Evolutionary conservation across 2,113 vertebrate species (phyloP).

Genomic region (Pipa parva): DNA sequence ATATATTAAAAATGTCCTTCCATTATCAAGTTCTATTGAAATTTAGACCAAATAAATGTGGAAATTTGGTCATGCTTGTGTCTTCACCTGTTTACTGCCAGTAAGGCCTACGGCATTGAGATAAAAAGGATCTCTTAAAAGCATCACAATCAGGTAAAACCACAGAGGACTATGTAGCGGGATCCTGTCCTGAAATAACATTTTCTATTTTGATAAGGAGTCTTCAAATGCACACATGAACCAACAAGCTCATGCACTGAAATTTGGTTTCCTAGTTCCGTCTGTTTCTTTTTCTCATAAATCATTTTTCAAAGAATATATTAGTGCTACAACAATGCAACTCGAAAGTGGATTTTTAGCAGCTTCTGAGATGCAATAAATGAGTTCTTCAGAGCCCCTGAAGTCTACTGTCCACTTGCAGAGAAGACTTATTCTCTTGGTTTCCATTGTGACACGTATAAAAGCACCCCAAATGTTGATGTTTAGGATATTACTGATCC

Average conservation of each 20-base stretch:
- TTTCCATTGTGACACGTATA: constrained; percentile 50
- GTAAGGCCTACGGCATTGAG: constrained; percentile 72
- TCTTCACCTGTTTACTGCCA: constrained; percentile 68
- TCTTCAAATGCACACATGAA: constrained; percentile 67
- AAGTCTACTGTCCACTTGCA: constrained; percentile 57
- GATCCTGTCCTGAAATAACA: constrained; percentile 40
- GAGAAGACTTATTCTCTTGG: constrained; percentile 49
- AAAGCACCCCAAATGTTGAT: constrained; percentile 50
- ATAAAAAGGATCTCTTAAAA: constrained; percentile 64
- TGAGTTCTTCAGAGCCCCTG: constrained; percentile 64
- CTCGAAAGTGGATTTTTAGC: constrained; percentile 57
- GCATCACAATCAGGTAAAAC: constrained; percentile 61
- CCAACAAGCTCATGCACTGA: constrained; percentile 69
- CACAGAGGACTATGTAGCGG: constrained; percentile 57
- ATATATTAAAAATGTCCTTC: constrained; percentile 48
- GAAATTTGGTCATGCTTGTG: constrained; percentile 59
- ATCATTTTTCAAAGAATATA: constrained; percentile 65
- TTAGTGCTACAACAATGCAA: constrained; percentile 77
- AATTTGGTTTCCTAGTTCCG: constrained; percentile 80
- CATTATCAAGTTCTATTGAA: constrained; percentile 64
- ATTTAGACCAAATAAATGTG: constrained; percentile 62
- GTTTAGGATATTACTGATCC: constrained; percentile 53
- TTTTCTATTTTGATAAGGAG: constrained; percentile 52
- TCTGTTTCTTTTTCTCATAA: constrained; percentile 54
- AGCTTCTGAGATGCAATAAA: constrained; percentile 64